Evolutionary conservation across 2,888 invertebrate genomes (phyloP), one percentile per base, ranked within the genome.

Genomic region (Didymodactylos carnosus): DNA sequence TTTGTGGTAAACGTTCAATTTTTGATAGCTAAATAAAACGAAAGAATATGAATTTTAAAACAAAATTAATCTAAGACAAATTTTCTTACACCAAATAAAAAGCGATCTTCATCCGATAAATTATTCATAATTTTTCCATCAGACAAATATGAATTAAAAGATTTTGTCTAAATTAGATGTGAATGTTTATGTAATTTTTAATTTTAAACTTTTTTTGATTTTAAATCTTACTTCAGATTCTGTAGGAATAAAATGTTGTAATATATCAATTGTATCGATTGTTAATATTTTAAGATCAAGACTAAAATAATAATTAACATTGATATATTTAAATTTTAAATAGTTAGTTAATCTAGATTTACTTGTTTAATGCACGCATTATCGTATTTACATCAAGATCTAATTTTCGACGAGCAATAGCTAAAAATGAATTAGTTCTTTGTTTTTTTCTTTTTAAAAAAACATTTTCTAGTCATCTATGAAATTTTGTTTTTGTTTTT

Each of bases 91-190:
- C 91, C 83, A 41, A 85, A 79, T 78, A 95, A 87, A 85, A 95
- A 94, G 84, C 92, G 92, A 84, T 98, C 97, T 85, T 98, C 97
- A 80, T 98, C 97, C 0, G 94, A 92, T 40, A 98, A 86, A 75
- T 89, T 85, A 83, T 89, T 91, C 72, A 92, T 86, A 79, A 91
- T 91, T 81, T 92, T 93, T 85, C 90, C 90, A 79, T 94, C 92
- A 4, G 88, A 87, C 27, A 91, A 88, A 83, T 93, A 98, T 82
- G 93, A 91, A 78, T 90, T 89, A 84, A 93, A 95, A 0, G 91
- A 89, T 84, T 95, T 95, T 72, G 89, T 88, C 87, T 88, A 80
- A 3, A 82, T 81, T 77, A 75, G 77, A 76, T 39, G 73, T n/a
- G 70, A 39, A 74, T 53, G 23, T 13, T 46, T 39, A 46, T 25